Conservation (phyloP, 2,113 vertebrate genomes). For the Andinoacara biseriatus region DNA sequence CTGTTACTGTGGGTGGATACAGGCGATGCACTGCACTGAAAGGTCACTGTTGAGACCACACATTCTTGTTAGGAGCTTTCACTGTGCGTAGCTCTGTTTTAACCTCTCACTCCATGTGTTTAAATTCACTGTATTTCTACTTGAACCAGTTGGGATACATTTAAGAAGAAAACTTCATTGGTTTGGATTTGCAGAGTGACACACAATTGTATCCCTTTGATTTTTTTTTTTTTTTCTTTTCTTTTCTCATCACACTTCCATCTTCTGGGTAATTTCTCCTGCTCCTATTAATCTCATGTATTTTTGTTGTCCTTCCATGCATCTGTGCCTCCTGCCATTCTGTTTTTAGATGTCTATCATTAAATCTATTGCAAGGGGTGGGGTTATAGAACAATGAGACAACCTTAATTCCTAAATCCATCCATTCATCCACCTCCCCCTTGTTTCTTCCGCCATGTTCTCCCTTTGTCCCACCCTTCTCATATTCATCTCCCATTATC, state of each 20-base stretch:
- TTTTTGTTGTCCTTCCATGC: constrained; percentile 34
- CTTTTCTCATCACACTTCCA: constrained; percentile 4
- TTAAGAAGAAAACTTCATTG: constrained; percentile 36
- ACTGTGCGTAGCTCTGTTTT: background rate
- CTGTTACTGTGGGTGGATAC: background rate
- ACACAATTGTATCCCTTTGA: constrained; percentile 23
- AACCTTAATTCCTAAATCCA: constrained; percentile 36
- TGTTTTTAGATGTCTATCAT: constrained; percentile 36
- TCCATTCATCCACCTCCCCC: constrained; percentile 34
- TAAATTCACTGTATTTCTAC: constrained; percentile 6
- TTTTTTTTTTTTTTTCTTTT: background rate
- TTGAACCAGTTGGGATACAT: background rate
- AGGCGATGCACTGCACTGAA: background rate
- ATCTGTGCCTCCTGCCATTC: constrained; percentile 20
- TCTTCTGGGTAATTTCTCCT: background rate
- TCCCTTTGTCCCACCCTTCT: constrained; percentile 30
- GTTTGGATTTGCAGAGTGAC: constrained; percentile 32
- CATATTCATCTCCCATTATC: constrained; percentile 32
- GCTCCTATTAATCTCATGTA: constrained; percentile 30
- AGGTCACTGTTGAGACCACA: constrained; percentile 14
- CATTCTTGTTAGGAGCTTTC: background rate
- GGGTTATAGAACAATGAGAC: constrained; percentile 51
- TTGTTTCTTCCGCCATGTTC: constrained; percentile 16
- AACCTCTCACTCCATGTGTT: background rate
- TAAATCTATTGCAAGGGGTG: constrained; percentile 58